Percentiles rank a stretch among this genome's conserved stretches.
phyloP scores from a whole-genome alignment of 2,888 invertebrate species.

The Colletes collaris region DNA sequence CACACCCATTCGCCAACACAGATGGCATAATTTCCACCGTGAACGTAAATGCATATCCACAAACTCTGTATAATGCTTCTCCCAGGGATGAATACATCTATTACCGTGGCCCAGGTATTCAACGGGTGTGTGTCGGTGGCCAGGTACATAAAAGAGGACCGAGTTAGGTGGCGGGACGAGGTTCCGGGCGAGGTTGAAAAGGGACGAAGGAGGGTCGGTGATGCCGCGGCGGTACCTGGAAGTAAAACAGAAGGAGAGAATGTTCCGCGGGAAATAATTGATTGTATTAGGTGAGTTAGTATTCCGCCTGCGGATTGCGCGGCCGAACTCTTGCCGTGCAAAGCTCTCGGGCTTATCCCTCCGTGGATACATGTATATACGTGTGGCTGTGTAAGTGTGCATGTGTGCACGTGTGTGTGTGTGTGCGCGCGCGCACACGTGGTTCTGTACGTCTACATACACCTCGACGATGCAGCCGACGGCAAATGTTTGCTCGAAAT shows the following conservation, averaged over 20 bases:
- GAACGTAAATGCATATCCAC: constrained; percentile 34
- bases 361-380: not conserved
- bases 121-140: constrained; percentile 3
- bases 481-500: constrained; percentile 79
- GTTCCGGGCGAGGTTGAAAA: constrained; percentile 49
- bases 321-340: constrained; percentile 67
- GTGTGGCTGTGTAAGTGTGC: not conserved
- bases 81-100: constrained; percentile 11
- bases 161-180: constrained; percentile 17
- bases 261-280: constrained; percentile 80
- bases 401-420: not conserved
- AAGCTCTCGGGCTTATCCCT: constrained; percentile 58
- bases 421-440: not conserved
- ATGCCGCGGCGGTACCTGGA: constrained; percentile 63
- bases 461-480: constrained; percentile 58
- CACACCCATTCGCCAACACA: constrained; percentile 20
- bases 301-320: constrained; percentile 78
- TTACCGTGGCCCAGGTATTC: constrained; percentile 6
- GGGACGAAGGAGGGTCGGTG: constrained; percentile 52
- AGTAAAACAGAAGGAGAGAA: constrained; percentile 79
- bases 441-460: constrained; percentile 4
- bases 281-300: constrained; percentile 82
- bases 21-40: constrained; percentile 20
- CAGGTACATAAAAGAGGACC: constrained; percentile 37
- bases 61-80: constrained; percentile 29